phyloP scores from a whole-genome alignment of 2,113 vertebrate genomes.

The Raphicerus campestris region DNA sequence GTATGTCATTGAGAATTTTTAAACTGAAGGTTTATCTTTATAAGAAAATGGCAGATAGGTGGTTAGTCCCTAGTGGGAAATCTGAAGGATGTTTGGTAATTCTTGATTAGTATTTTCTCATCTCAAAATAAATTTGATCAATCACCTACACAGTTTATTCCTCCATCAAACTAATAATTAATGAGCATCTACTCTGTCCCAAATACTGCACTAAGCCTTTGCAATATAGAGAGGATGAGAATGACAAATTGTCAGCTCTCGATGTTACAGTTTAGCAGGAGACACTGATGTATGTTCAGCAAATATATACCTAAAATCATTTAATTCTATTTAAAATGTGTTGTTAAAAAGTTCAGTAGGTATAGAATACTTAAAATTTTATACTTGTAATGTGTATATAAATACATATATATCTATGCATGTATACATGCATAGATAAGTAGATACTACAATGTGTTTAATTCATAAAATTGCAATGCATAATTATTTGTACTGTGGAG shows the following conservation, averaged over 20 bases:
- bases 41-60: background rate
- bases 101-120: background rate
- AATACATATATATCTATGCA: background rate
- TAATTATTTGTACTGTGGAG: background rate
- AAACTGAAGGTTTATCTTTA: background rate
- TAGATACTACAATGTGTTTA: background rate
- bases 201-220: background rate
- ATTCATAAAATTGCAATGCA: background rate
- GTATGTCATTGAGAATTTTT: background rate
- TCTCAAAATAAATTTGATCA: background rate
- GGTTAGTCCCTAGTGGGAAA: background rate
- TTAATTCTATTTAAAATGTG: background rate
- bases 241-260: background rate
- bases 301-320: background rate
- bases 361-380: background rate
- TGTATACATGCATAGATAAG: background rate
- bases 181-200: background rate
- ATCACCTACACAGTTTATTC: background rate
- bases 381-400: background rate
- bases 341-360: background rate
- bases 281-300: background rate
- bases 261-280: background rate
- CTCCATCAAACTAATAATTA: slow-evolving; percentile 9
- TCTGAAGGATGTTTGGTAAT: background rate
- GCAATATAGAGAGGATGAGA: background rate